These are phyloP conservation scores for Dromiciops gliroides DNA, from an alignment of 2,113 vertebrate species.

Conservation along the genomic window DNA sequence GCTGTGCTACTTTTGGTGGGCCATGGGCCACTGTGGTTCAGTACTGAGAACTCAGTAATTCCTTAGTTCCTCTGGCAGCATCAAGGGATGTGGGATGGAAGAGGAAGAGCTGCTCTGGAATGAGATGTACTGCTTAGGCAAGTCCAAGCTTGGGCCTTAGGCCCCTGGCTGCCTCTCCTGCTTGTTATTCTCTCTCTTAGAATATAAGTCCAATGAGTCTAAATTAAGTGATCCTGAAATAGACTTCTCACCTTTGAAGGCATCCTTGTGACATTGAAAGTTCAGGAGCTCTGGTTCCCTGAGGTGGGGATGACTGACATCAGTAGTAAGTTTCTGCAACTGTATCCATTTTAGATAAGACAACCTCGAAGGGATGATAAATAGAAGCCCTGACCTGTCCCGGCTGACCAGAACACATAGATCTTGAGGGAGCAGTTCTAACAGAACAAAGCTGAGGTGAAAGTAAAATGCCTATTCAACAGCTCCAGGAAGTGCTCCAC, in stretches of 20 bases:
- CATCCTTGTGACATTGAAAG: not conserved
- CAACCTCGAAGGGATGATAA: not conserved
- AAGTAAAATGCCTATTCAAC: not conserved
- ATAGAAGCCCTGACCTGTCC: not conserved
- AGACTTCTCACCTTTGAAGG: not conserved
- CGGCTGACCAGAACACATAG: not conserved
- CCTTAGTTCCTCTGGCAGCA: not conserved
- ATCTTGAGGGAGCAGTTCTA: not conserved
- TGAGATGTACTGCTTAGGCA: not conserved
- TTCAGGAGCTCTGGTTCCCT: too few species aligned
- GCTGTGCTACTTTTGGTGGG: not conserved
- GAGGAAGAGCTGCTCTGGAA: not conserved
- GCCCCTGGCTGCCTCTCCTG: too few species aligned
- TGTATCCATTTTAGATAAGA: not conserved
- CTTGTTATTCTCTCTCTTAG: not conserved
- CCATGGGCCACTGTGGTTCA: not conserved
- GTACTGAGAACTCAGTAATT: not conserved
- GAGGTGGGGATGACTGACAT: not conserved
- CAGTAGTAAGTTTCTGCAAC: not conserved
- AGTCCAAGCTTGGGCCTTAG: too few species aligned
- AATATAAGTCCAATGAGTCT: not conserved
- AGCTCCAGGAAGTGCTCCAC: not conserved
- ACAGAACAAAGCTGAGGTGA: not conserved
- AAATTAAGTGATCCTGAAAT: not conserved
- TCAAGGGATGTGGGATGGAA: not conserved